Percentiles rank a stretch among this genome's conserved stretches.
These are phyloP conservation scores for Meteorus cinctellus DNA, from an alignment of 2,888 invertebrate species.

Conservation along the genomic window DNA sequence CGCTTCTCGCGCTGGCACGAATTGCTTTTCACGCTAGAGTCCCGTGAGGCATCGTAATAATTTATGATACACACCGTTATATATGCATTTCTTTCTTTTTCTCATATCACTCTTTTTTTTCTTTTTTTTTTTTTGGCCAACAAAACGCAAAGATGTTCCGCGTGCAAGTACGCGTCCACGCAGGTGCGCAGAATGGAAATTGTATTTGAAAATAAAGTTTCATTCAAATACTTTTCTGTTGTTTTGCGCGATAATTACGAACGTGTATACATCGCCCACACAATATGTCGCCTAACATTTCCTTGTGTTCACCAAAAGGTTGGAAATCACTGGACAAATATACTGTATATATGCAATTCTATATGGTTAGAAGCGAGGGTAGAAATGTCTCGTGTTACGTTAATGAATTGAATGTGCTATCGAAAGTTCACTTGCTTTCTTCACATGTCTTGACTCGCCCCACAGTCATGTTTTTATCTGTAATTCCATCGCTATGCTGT, in stretches of 20 bases:
- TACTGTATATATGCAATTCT: not conserved
- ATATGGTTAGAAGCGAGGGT: conserved; percentile 32
- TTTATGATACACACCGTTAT: conserved; percentile 30
- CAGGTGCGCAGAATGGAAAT: conserved; percentile 18
- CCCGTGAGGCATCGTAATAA: conserved; percentile 34
- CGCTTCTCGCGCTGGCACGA: conserved; percentile 9
- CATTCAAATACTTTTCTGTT: conserved; percentile 43
- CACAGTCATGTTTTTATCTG: not conserved
- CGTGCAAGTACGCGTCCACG: not conserved
- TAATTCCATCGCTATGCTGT: conserved; percentile 43
- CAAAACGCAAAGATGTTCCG: not conserved
- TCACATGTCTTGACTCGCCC: conserved; percentile 31
- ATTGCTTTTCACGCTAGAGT: conserved; percentile 40
- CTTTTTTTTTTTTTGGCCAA: not conserved
- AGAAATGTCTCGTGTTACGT: conserved; percentile 54
- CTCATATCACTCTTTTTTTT: not conserved
- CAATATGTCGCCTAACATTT: conserved; percentile 36
- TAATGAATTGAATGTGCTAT: conserved; percentile 55
- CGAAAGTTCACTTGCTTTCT: conserved; percentile 49
- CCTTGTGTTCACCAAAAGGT: conserved; percentile 39
- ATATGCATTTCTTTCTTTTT: not conserved
- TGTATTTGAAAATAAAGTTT: not conserved
- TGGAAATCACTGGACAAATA: conserved; percentile 17
- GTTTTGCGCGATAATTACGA: conserved; percentile 54
- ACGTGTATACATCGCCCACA: conserved; percentile 54